Evolutionary conservation across 1,140 invertebrate species (phyloP).

Genomic region (Bombus polaris): DNA sequence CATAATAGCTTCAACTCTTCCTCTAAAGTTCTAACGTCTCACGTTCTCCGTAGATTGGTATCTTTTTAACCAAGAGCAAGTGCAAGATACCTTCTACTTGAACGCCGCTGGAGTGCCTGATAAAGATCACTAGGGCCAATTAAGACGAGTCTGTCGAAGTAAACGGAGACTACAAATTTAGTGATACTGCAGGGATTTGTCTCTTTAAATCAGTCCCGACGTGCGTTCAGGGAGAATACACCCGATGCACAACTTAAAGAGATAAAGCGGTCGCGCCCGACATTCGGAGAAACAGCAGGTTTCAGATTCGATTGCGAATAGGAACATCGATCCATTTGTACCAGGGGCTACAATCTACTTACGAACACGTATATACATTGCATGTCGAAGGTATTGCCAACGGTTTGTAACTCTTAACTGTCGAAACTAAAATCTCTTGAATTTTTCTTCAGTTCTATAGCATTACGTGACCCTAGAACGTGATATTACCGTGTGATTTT

Average conservation of each 20-base stretch:
- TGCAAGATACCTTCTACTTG: background rate
- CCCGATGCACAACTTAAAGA: conserved; percentile 32
- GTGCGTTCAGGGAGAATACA: conserved; percentile 37
- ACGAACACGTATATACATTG: background rate
- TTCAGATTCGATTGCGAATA: conserved; percentile 46
- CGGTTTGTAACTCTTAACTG: background rate
- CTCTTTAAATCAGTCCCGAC: conserved; percentile 63
- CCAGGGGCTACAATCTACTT: conserved; percentile 1
- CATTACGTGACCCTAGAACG: background rate
- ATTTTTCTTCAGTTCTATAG: background rate
- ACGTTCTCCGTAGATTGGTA: background rate
- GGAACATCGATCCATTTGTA: conserved; percentile 56
- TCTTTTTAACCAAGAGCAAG: background rate
- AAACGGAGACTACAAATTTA: background rate
- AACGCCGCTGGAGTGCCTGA: background rate
- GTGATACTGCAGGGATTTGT: conserved; percentile 45
- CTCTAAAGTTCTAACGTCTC: too few relatives aligned
- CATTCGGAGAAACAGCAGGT: conserved; percentile 43
- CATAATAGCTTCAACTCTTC: too few relatives aligned
- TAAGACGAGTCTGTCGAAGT: conserved; percentile 45
- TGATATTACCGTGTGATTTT: background rate
- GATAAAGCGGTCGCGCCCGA: conserved; percentile 46
- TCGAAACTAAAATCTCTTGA: background rate
- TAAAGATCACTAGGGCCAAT: conserved; percentile 58
- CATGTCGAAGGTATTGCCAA: background rate